Evolutionary conservation across 1,140 invertebrate species (phyloP).

Genomic region (Drosophila obscura): DNA sequence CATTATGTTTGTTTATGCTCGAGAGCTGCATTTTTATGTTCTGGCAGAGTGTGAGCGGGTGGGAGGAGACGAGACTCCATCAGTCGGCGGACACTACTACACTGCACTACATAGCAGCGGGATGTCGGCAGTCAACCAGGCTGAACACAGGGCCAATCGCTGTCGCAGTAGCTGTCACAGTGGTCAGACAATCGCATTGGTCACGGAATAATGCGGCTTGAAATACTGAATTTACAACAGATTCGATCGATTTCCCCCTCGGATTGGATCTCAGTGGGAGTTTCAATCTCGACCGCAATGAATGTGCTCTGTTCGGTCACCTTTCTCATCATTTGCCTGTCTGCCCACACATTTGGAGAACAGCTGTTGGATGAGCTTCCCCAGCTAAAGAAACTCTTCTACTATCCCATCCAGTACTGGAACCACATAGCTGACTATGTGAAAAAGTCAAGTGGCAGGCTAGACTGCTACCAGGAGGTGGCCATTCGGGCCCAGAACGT

Average conservation of each 20-base stretch:
- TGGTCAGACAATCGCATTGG: conserved; percentile 31
- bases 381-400: neutral
- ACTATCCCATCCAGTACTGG: neutral
- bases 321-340: neutral
- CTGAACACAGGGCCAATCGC: conserved; percentile 14
- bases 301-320: neutral
- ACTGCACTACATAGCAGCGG: conserved; percentile 54
- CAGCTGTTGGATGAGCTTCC: neutral
- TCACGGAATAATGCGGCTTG: conserved; percentile 15
- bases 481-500: neutral
- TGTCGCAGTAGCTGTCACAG: conserved; percentile 1
- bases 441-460: too few relatives aligned
- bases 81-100: conserved; percentile 28
- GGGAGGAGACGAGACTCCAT: conserved; percentile 45
- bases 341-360: neutral
- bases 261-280: neutral
- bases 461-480: too few relatives aligned
- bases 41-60: conserved; percentile 33
- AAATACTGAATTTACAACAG: conserved; percentile 17
- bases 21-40: conserved; percentile 78
- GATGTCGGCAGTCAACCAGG: conserved; percentile 28
- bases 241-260: neutral
- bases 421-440: neutral
- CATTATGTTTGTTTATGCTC: conserved; percentile 75
- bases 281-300: neutral